Conservation (phyloP, 2,113 vertebrate species). For the Equus przewalskii region DNA sequence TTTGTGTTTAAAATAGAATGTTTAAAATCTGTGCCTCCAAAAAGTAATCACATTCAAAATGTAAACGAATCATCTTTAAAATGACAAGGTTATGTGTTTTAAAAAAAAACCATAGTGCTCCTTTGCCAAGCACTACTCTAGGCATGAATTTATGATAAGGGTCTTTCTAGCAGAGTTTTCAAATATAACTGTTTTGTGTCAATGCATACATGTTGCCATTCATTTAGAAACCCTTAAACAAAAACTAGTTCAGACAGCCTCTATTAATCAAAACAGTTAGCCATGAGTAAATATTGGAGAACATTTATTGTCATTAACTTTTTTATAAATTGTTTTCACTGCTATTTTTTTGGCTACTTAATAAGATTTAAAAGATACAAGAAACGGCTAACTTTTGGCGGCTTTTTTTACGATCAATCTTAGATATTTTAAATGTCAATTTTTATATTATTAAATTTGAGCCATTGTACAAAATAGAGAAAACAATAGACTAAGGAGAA, state of each 20-base stretch:
- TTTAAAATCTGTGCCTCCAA: neutral
- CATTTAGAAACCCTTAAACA: neutral
- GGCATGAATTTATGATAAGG: neutral
- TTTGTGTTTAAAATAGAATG: conserved; percentile 29
- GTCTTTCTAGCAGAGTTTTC: conserved; percentile 29
- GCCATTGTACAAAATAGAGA: neutral
- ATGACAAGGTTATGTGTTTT: neutral
- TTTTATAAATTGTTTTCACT: neutral
- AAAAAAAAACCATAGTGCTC: neutral
- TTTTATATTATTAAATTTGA: conserved; percentile 47
- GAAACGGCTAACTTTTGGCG: neutral
- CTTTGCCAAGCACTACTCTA: neutral
- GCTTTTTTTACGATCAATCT: neutral
- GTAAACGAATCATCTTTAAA: conserved; percentile 2
- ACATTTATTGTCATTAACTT: neutral
- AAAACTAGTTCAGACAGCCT: neutral
- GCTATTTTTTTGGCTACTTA: conserved; percentile 29
- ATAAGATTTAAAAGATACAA: neutral
- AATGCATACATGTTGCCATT: neutral
- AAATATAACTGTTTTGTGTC: neutral
- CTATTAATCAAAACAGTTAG: neutral
- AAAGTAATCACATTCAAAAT: conserved; percentile 22
- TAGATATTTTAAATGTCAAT: neutral
- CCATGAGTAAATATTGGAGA: neutral
- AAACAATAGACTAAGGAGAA: neutral